phyloP scores from a whole-genome alignment of 2,888 invertebrate genomes.

The Criorhina ranunculi region DNA sequence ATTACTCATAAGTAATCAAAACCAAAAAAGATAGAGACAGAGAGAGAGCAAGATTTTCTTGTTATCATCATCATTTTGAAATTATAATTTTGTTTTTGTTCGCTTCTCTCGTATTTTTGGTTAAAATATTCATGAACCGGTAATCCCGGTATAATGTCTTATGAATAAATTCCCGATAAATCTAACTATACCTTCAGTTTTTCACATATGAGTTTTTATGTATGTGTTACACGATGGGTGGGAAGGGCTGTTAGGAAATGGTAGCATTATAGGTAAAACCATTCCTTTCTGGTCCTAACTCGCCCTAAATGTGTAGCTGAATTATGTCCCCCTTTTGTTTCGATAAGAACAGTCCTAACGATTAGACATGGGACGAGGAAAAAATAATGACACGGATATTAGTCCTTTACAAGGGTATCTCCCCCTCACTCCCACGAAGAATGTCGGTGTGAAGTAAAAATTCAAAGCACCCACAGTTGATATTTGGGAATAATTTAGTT shows the following conservation, averaged over 20 bases:
- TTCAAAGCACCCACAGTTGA: background rate
- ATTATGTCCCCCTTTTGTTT: conserved; percentile 51
- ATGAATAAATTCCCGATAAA: conserved; percentile 72
- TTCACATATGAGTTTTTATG: conserved; percentile 49
- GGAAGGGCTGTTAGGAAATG: background rate
- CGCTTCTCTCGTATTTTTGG: conserved; percentile 5
- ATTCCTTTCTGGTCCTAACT: background rate
- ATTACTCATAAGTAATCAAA: conserved; percentile 27
- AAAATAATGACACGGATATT: conserved; percentile 37
- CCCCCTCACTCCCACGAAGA: background rate
- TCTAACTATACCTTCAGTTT: conserved; percentile 63
- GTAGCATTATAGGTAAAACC: conserved; percentile 30
- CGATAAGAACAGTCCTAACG: conserved; percentile 43
- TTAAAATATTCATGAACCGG: conserved; percentile 60
- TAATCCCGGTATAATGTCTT: conserved; percentile 59
- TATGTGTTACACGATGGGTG: conserved; percentile 9
- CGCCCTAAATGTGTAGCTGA: background rate
- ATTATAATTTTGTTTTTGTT: conserved; percentile 56
- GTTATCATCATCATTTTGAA: conserved; percentile 49
- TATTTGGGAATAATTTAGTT: conserved; percentile 34
- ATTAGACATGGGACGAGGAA: conserved; percentile 12
- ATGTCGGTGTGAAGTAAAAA: conserved; percentile 23
- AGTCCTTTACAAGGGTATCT: conserved; percentile 23
- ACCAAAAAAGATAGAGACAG: background rate
- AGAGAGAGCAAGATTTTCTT: conserved; percentile 29